phyloP scores from a whole-genome alignment of 2,888 invertebrate species.

The Cabera pusaria region DNA sequence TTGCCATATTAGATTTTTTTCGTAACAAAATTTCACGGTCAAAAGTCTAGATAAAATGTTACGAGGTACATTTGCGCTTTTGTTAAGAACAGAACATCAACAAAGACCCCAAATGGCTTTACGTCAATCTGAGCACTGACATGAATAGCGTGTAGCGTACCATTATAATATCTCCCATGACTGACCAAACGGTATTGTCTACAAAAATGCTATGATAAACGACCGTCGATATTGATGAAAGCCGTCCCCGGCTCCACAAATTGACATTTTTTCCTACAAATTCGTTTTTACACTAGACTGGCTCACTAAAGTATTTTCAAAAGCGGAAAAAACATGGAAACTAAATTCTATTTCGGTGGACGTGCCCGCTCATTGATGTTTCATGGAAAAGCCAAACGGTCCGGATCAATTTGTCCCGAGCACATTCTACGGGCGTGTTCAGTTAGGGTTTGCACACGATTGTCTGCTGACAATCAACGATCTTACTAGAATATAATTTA shows the following conservation, averaged over 20 bases:
- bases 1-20: no score
- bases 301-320: constrained; percentile 4
- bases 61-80: no score
- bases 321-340: constrained; percentile 10
- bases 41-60: no score
- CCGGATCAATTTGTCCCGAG: constrained; percentile 13
- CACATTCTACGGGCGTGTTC: constrained; percentile 7
- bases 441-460: no score
- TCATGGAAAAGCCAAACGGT: constrained; percentile 9
- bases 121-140: no score
- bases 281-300: constrained; percentile 8
- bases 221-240: constrained; percentile 9
- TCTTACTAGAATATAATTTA: no score
- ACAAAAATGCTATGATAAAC: constrained; percentile 4
- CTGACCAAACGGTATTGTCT: constrained; percentile 2
- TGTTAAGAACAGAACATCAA: no score
- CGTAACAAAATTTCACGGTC: no score
- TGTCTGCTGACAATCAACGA: no score
- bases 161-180: constrained; percentile 8
- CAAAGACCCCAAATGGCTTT: no score
- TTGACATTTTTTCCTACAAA: constrained; percentile 6
- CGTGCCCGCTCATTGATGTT: constrained; percentile 18
- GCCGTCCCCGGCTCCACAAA: constrained; percentile 12
- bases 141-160: no score
- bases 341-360: constrained; percentile 13